Conservation (phyloP, 2,113 vertebrate genomes). For the Tragelaphus scriptus region DNA sequence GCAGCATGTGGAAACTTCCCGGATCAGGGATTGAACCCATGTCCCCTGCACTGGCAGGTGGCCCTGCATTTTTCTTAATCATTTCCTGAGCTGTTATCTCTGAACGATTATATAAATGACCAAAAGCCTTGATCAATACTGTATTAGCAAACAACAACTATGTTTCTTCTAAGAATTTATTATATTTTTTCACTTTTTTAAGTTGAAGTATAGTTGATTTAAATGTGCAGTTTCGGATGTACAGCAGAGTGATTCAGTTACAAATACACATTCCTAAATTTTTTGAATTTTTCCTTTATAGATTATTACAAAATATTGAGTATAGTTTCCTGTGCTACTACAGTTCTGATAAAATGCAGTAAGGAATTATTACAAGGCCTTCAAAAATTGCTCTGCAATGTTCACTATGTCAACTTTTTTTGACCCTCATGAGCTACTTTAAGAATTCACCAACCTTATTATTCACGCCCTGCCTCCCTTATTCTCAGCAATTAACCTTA, state of each 20-base stretch:
- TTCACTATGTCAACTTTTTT: background rate
- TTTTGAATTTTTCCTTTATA: background rate
- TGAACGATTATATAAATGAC: background rate
- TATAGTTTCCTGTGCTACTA: background rate
- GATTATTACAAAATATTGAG: background rate
- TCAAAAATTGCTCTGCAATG: background rate
- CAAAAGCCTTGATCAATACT: background rate
- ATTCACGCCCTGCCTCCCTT: background rate
- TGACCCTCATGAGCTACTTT: background rate
- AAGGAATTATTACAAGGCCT: background rate
- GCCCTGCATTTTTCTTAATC: background rate
- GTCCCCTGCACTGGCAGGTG: background rate
- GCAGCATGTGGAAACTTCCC: background rate
- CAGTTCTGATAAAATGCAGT: background rate
- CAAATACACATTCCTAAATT: background rate
- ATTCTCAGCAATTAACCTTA: conserved; percentile 31
- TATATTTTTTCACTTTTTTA: background rate
- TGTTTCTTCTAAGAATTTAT: background rate
- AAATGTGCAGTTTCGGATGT: background rate
- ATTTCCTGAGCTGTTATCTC: background rate
- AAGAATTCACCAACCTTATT: background rate
- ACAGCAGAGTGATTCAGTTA: background rate
- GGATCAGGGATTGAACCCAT: background rate
- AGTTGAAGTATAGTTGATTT: background rate
- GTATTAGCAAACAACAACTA: background rate